A percentile compares a stretch with the other conserved stretches of the same genome.
Evolutionary conservation across 2,113 vertebrate species (phyloP).

Genomic region (Sinosuthora webbiana): DNA sequence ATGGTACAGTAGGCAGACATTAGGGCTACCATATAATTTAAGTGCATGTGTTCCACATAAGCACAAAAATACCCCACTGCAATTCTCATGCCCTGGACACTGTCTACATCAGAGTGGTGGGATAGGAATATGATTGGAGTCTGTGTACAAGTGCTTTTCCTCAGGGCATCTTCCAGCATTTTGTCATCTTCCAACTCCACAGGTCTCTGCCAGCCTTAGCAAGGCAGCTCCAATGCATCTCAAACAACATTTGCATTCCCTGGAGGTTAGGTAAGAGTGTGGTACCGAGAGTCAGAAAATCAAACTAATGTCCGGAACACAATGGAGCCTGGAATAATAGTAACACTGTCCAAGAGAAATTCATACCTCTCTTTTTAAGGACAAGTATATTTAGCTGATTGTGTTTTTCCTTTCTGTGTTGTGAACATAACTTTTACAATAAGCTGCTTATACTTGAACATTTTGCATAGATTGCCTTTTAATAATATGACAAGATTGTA

Average conservation of each 20-base stretch:
- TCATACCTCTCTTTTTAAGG: background rate
- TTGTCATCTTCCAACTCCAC: background rate
- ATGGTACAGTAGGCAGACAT: background rate
- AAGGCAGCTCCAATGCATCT: background rate
- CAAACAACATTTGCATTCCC: accelerated
- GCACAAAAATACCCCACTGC: background rate
- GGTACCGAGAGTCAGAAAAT: background rate
- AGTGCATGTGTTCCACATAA: background rate
- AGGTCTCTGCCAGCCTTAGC: background rate
- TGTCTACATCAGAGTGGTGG: background rate
- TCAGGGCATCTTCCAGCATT: background rate
- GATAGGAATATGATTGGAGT: background rate
- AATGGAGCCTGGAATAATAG: background rate
- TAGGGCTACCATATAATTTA: background rate
- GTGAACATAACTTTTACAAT: background rate
- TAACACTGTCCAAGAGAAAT: background rate
- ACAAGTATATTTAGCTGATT: background rate
- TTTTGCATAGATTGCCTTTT: background rate
- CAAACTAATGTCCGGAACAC: background rate
- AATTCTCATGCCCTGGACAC: background rate
- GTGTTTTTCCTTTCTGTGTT: background rate
- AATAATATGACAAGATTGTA: background rate
- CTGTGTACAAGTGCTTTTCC: background rate
- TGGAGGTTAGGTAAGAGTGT: background rate
- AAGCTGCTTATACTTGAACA: background rate